Evolutionary conservation across 1,140 invertebrate species (phyloP).

Genomic region (Hormaphis cornu): DNA sequence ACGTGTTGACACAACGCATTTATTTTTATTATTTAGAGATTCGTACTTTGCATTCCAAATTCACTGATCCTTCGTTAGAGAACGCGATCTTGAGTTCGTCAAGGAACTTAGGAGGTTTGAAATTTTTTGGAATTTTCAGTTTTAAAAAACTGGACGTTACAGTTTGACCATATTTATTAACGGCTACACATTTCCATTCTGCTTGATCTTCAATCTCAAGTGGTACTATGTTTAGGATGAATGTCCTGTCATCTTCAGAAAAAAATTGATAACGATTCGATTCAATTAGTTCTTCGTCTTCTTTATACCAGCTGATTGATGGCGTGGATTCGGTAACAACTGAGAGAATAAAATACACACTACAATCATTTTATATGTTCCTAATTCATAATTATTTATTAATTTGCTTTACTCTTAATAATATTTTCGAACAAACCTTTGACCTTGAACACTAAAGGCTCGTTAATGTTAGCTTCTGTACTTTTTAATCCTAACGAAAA

Average conservation of each 20-base stretch:
- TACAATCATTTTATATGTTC: too few relatives aligned
- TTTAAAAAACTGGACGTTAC: conserved; percentile 76
- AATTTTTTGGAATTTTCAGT: conserved; percentile 74
- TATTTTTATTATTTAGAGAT: background rate
- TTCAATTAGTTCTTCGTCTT: conserved; percentile 32
- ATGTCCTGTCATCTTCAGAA: conserved; percentile 57
- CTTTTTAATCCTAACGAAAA: conserved; percentile 71
- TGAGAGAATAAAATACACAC: background rate
- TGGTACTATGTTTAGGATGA: conserved; percentile 58
- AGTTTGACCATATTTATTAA: conserved; percentile 78
- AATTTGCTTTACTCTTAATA: background rate
- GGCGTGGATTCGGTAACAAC: background rate
- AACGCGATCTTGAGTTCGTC: conserved; percentile 73
- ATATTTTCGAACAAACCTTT: conserved; percentile 51
- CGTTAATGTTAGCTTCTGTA: conserved; percentile 71
- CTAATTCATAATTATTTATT: too few relatives aligned
- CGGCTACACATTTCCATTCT: conserved; percentile 82
- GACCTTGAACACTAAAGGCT: conserved; percentile 66
- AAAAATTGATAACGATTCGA: conserved; percentile 23
- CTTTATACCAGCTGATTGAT: conserved; percentile 18
- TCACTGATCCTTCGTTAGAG: conserved; percentile 77
- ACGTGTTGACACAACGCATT: background rate
- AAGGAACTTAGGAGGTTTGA: conserved; percentile 76
- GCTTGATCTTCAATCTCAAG: conserved; percentile 75
- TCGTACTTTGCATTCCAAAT: conserved; percentile 74